Conservation (phyloP, 2,113 vertebrate genomes). For the Bufo bufo region DNA sequence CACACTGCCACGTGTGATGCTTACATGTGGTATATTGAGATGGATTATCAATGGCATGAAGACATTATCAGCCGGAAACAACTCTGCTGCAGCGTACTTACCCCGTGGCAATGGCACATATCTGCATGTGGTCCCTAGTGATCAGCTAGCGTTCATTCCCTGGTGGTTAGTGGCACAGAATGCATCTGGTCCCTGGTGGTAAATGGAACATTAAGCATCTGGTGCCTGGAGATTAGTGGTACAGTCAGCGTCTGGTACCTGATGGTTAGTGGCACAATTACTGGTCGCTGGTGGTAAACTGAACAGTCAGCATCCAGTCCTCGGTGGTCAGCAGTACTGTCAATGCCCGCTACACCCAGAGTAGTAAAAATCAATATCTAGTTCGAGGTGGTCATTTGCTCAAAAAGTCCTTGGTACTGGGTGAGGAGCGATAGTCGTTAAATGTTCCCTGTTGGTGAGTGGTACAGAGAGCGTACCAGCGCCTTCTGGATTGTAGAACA, state of each 20-base stretch:
- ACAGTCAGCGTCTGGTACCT: not conserved
- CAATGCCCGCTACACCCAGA: not conserved
- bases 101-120: not conserved
- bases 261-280: not conserved
- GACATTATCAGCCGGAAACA: not conserved
- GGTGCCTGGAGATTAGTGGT: not conserved
- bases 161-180: constrained; percentile 19
- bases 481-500: not conserved
- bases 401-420: not conserved
- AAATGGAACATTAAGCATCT: constrained; percentile 12
- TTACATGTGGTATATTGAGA: not conserved
- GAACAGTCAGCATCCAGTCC: not conserved
- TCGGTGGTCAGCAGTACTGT: not conserved
- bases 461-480: not conserved
- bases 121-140: not conserved
- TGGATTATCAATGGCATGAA: not conserved
- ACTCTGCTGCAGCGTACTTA: not conserved
- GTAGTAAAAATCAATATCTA: not conserved
- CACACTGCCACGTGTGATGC: not conserved
- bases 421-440: not conserved
- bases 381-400: not conserved
- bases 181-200: constrained; percentile 14
- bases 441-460: not conserved
- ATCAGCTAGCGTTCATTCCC: not conserved
- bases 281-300: not conserved